Percentiles rank a stretch among this genome's conserved stretches.
phyloP scores from a whole-genome alignment of 2,797 vertebrate species.

The Trichosurus vulpecula region DNA sequence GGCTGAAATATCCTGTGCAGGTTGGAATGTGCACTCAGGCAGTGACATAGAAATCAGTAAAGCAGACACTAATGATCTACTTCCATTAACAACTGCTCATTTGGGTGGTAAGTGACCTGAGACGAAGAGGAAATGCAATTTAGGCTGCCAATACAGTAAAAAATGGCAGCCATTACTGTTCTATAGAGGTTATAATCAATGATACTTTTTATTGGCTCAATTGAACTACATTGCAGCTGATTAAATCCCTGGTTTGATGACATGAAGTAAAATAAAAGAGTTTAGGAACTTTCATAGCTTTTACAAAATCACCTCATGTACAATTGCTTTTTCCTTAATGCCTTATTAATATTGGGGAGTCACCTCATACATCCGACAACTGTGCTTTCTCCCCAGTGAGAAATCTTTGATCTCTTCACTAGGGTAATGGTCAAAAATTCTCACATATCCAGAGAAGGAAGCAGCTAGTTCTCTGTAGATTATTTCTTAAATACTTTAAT shows the following conservation, averaged over 20 bases:
- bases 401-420: constrained; percentile 61
- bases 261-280: constrained; percentile 73
- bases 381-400: constrained; percentile 55
- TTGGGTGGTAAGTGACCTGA: constrained; percentile 83
- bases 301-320: constrained; percentile 67
- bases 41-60: constrained; percentile 76
- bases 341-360: constrained; percentile 65
- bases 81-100: constrained; percentile 83
- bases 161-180: constrained; percentile 78
- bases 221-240: constrained; percentile 74
- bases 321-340: constrained; percentile 56
- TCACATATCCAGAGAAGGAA: constrained; percentile 46
- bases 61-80: constrained; percentile 81
- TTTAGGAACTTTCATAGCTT: constrained; percentile 53
- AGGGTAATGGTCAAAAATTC: constrained; percentile 66
- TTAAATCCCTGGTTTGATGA: constrained; percentile 80
- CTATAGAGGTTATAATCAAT: constrained; percentile 80
- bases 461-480: not conserved
- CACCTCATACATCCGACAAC: constrained; percentile 69
- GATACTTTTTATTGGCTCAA: constrained; percentile 83
- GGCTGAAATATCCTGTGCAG: constrained; percentile 56
- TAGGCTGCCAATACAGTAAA: constrained; percentile 82
- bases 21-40: constrained; percentile 76
- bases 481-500: not conserved
- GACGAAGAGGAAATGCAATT: constrained; percentile 81